These are phyloP conservation scores for Cygnus atratus DNA, from an alignment of 2,113 vertebrate genomes.

Conservation along the genomic window DNA sequence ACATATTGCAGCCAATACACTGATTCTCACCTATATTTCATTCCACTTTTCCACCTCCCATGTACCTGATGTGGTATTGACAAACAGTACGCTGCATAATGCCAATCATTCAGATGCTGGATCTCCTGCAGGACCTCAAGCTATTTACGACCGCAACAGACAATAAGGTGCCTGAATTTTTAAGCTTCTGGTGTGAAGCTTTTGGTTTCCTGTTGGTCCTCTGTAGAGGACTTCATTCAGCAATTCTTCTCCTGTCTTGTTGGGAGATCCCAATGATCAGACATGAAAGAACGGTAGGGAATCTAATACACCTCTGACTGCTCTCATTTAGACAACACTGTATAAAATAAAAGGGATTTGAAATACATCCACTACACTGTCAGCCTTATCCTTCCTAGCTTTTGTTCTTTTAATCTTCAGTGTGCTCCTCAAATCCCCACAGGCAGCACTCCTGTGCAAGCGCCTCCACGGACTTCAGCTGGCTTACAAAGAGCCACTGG, in stretches of 20 bases:
- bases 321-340: neutral
- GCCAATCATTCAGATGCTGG: neutral
- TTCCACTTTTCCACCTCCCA: neutral
- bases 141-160: neutral
- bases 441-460: neutral
- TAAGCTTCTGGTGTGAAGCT: neutral
- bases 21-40: neutral
- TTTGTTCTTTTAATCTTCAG: conserved; percentile 21
- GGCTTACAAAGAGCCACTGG: neutral
- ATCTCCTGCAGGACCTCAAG: neutral
- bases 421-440: neutral
- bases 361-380: neutral
- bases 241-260: neutral
- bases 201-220: neutral
- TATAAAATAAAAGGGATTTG: neutral
- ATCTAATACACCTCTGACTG: neutral
- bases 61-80: neutral
- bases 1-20: neutral
- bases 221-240: neutral
- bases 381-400: neutral
- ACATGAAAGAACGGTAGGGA: conserved; percentile 9
- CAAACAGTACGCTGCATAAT: fast-evolving
- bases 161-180: neutral
- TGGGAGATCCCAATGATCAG: neutral
- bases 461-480: neutral